Conservation (phyloP, 1,140 invertebrate genomes). For the Pemphigus obesinymphae region DNA sequence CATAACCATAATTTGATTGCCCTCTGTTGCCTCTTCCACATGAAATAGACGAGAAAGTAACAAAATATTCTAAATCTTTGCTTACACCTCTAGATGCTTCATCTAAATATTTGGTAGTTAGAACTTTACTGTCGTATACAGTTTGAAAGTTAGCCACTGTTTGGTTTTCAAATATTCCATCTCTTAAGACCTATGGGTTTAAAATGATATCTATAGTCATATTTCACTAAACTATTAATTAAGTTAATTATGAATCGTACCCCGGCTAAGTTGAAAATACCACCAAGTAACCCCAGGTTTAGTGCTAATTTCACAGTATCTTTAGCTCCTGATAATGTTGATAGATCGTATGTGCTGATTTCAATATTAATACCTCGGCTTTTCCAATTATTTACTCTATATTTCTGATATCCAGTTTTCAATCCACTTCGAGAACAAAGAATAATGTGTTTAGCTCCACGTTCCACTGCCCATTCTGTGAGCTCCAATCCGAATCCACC, state of each 20-base stretch:
- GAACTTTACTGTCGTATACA: conserved; percentile 34
- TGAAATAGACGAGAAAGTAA: conserved; percentile 46
- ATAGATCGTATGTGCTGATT: conserved; percentile 36
- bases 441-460: conserved; percentile 34
- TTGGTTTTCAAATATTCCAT: conserved; percentile 41
- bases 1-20: conserved; percentile 47
- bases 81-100: neutral
- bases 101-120: conserved; percentile 30
- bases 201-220: neutral
- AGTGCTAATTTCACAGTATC: conserved; percentile 11
- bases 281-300: conserved; percentile 19
- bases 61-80: conserved; percentile 47
- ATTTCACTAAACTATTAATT: neutral
- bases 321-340: conserved; percentile 11
- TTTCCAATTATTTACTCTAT: conserved; percentile 37
- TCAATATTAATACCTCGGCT: neutral
- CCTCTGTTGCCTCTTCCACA: conserved; percentile 46
- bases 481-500: conserved; percentile 43
- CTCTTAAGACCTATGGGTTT: conserved; percentile 22
- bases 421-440: conserved; percentile 41
- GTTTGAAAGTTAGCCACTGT: conserved; percentile 11
- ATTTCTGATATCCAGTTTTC: conserved; percentile 42
- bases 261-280: conserved; percentile 39
- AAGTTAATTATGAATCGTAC: neutral
- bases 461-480: conserved; percentile 24